Percentiles rank a stretch among this genome's conserved stretches.
phyloP scores from a whole-genome alignment of 2,113 vertebrate species.

The Phylloscopus whistleri region DNA sequence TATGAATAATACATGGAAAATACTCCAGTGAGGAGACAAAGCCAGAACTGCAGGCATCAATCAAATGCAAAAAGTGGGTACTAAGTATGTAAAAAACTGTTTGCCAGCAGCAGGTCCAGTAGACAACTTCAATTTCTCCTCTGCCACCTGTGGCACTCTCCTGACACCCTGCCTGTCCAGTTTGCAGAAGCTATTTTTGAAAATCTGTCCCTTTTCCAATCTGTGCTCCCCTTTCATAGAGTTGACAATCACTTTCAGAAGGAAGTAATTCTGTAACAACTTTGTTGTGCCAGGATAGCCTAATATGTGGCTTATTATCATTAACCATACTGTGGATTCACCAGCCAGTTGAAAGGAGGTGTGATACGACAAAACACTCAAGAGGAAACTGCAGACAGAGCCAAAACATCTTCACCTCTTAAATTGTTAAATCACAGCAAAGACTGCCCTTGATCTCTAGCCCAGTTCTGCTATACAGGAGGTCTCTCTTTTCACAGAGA shows the following conservation, averaged over 20 bases:
- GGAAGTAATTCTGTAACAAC: background rate
- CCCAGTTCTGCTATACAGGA: background rate
- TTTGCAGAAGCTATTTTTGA: background rate
- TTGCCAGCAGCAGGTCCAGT: background rate
- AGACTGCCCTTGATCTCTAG: background rate
- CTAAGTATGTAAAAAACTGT: background rate
- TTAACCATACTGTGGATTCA: background rate
- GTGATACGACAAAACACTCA: background rate
- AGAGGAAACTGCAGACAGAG: background rate
- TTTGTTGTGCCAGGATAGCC: background rate
- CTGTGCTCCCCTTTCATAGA: background rate
- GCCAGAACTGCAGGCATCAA: background rate
- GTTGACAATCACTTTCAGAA: background rate
- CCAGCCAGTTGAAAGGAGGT: background rate
- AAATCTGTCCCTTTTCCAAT: background rate
- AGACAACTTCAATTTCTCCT: background rate
- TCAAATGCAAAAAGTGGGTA: background rate
- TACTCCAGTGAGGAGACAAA: background rate
- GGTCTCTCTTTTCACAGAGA: background rate
- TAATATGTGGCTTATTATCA: background rate
- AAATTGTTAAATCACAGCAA: background rate
- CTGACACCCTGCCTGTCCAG: background rate
- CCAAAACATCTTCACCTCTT: background rate
- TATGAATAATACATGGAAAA: slow-evolving; percentile 31
- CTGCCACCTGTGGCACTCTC: background rate